These are phyloP conservation scores for Dioctria rufipes DNA, from an alignment of 2,888 invertebrate species.

Conservation along the genomic window DNA sequence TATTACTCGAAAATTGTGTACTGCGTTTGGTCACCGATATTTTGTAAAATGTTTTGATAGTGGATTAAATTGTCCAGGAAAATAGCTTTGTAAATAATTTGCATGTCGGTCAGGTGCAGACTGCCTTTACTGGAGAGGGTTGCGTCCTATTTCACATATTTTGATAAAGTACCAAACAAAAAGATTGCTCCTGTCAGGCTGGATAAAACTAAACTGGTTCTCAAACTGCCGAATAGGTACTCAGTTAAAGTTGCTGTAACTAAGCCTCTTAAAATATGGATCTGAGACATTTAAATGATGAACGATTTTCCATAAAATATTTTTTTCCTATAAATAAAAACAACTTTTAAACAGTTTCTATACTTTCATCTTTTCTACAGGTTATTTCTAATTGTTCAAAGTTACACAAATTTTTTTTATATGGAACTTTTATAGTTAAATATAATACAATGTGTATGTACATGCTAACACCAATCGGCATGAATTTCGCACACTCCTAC, in stretches of 20 bases:
- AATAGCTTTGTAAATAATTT: slow-evolving; percentile 45
- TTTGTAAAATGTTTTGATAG: slow-evolving; percentile 31
- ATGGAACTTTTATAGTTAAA: too few species aligned
- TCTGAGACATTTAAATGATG: too few species aligned
- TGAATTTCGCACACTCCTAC: background rate
- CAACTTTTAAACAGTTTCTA: too few species aligned
- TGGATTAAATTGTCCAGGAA: slow-evolving; percentile 40
- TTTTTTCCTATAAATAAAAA: background rate
- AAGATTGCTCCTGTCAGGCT: slow-evolving; percentile 3
- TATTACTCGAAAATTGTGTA: slow-evolving; percentile 25
- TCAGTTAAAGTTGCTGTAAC: too few species aligned
- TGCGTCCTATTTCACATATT: slow-evolving; percentile 17
- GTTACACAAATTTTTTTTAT: too few species aligned
- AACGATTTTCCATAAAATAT: slow-evolving; percentile 4
- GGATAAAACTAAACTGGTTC: too few species aligned
- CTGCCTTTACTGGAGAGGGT: background rate
- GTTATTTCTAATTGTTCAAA: too few species aligned
- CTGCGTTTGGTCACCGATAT: slow-evolving; percentile 24
- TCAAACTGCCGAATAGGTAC: too few species aligned
- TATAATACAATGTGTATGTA: too few species aligned
- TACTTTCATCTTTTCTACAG: too few species aligned
- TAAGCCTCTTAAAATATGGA: too few species aligned
- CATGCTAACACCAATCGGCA: too few species aligned
- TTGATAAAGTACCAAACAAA: slow-evolving; percentile 1
- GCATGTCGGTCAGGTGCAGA: slow-evolving; percentile 29